Evolutionary conservation across 1,140 invertebrate genomes (phyloP).

Genomic region (Caenorhabditis remanei): DNA sequence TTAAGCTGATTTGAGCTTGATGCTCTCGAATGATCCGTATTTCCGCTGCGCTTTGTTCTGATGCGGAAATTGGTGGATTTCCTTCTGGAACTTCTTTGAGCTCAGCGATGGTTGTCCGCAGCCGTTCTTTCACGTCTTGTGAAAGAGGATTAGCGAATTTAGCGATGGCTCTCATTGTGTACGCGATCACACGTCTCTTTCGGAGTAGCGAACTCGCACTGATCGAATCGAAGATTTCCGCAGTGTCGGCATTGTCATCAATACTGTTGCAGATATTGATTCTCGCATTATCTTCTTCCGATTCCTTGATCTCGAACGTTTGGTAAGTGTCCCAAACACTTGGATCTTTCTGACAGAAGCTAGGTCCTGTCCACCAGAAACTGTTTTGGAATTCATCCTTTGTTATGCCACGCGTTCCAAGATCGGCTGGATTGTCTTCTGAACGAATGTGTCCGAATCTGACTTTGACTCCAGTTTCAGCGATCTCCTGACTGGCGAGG

Average conservation of each 20-base stretch:
- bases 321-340: not conserved
- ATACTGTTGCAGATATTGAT: not conserved
- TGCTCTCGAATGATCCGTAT: not conserved
- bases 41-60: not conserved
- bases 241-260: not conserved
- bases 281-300: not conserved
- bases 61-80: not conserved
- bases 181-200: not conserved
- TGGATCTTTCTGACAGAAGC: not conserved
- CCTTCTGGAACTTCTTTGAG: not conserved
- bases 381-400: not conserved
- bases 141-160: not conserved
- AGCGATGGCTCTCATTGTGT: not conserved
- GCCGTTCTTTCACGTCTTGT: not conserved
- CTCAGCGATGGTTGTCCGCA: not conserved
- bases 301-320: not conserved
- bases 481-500: not conserved
- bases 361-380: not conserved
- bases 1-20: slow-evolving; percentile 31
- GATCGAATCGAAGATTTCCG: not conserved
- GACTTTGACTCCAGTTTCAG: not conserved
- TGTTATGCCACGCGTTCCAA: slow-evolving; percentile 35
- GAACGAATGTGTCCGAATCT: slow-evolving; percentile 48
- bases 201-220: not conserved
- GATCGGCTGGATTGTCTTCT: slow-evolving; percentile 58